Evolutionary conservation across 2,888 invertebrate genomes (phyloP).

Genomic region (Dryobotodes eremita): DNA sequence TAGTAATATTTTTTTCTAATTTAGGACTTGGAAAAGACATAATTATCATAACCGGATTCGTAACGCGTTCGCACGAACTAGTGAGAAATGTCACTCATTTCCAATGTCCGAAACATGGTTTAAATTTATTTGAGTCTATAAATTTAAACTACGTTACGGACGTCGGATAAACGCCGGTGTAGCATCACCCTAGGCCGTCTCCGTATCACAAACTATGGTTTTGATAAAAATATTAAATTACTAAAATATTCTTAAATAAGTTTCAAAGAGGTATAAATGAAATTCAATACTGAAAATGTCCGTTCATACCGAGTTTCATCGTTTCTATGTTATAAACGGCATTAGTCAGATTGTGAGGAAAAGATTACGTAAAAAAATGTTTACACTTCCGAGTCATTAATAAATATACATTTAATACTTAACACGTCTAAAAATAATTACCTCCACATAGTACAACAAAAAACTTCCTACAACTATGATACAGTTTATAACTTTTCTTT

Average conservation of each 20-base stretch:
- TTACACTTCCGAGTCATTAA: conserved; percentile 20
- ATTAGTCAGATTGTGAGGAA: conserved; percentile 10
- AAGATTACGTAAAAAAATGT: conserved; percentile 24
- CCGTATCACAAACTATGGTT: conserved; percentile 19
- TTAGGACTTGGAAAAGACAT: not conserved
- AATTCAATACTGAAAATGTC: conserved; percentile 6
- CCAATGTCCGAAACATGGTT: not conserved
- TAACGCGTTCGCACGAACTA: not conserved
- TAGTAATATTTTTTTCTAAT: not conserved
- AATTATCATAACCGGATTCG: not conserved
- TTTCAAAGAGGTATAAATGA: conserved; percentile 4
- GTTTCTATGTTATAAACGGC: not conserved
- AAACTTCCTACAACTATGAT: conserved; percentile 46
- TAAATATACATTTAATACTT: conserved; percentile 58
- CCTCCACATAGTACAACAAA: conserved; percentile 58
- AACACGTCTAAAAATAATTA: conserved; percentile 52
- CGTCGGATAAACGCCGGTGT: not conserved
- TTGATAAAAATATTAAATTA: conserved; percentile 26
- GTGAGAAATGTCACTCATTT: not conserved
- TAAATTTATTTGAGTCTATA: too few relatives aligned
- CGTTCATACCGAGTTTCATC: not conserved
- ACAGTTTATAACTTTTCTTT: conserved; percentile 43
- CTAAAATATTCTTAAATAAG: conserved; percentile 32
- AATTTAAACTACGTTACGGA: not conserved
- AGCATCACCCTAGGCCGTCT: not conserved